Base-by-base conservation (phyloP, 1,140 invertebrate genomes). In the Halictus rubicundus region DNA sequence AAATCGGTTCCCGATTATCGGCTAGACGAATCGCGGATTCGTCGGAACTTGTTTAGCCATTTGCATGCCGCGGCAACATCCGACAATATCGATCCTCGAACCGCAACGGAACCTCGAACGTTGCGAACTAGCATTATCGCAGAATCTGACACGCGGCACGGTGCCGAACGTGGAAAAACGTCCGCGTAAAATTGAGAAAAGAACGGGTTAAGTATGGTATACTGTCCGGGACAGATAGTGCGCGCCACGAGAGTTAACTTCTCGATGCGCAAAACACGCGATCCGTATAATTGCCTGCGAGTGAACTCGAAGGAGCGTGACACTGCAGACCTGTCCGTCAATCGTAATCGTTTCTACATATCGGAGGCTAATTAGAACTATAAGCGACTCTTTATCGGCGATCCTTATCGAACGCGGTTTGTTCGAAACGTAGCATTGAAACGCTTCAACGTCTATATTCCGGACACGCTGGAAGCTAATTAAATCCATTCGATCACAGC, bases 311-410 rank as follows among this genome's bases (percentile, higher is more conserved):
- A 42, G 6, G 14, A 37, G 42, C 21, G 5, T 10, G 57, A 42
- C 21, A 25, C 14, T 2, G 42, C 32, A 21, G 46, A 70, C 42
- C 16, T 14, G 68, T 16, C 10, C 54, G 42, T 79, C 70, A 49
- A 65, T 21, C n/a, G 39, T 42, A 52, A 19, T n/a, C 21, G 25
- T 60, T 32, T 14, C 39, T 37, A 66, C 63, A 83, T 80, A 75
- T 71, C 81, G 57, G 49, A n/a, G 59, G n/a, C 63, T 79, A 75
- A 84, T 84, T 84, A 70, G 71, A 80, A 37, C 80, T 83, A 84
- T 59, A 78, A 76, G 14, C 49, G 27, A 37, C 25, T n/a, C 37
- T 46, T 42, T 75, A 84, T 84, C 82, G 76, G 25, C 12, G 39
- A 75, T 46, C 54, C 68, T 12, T 60, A 84, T 80, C 65, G 25